phyloP scores from a whole-genome alignment of 2,797 vertebrate species.

The Catostomus latipinnis region DNA sequence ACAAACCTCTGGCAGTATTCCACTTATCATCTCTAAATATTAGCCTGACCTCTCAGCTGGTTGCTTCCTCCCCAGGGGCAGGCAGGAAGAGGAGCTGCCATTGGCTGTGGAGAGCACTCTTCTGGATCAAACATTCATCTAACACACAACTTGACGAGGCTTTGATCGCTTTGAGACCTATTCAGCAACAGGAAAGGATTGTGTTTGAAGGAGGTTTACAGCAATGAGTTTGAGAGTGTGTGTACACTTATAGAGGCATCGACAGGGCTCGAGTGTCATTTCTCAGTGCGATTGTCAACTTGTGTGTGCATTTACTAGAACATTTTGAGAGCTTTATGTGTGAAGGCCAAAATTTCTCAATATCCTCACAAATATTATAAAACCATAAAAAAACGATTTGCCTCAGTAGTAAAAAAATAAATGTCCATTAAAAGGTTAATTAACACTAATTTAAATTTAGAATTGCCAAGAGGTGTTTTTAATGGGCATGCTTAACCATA shows the following conservation, averaged over 20 bases:
- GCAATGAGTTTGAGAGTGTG: conserved; percentile 14
- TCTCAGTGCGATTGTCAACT: background rate
- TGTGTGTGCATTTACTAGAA: conserved; percentile 20
- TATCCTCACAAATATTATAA: background rate
- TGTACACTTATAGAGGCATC: conserved; percentile 34
- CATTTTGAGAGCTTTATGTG: conserved; percentile 18
- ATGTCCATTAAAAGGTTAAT: background rate
- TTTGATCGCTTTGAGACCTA: conserved; percentile 44
- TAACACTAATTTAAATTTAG: background rate
- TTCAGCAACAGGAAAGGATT: conserved; percentile 40
- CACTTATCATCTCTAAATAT: conserved; percentile 61
- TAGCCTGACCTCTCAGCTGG: conserved; percentile 55
- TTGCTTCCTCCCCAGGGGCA: conserved; percentile 43
- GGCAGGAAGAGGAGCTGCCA: conserved; percentile 42
- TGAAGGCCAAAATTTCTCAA: background rate
- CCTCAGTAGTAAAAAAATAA: background rate
- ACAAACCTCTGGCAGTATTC: conserved; percentile 48
- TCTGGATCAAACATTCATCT: conserved; percentile 48
- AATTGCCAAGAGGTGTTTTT: too few species aligned
- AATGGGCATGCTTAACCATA: background rate
- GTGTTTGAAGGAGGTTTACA: conserved; percentile 43
- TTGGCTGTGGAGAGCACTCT: conserved; percentile 50
- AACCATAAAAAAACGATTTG: background rate
- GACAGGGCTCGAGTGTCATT: conserved; percentile 18
- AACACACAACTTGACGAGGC: conserved; percentile 18